Percentiles rank a stretch among this genome's conserved stretches.
These are phyloP conservation scores for Nyctibius bracteatus DNA, from an alignment of 2,113 vertebrate genomes.

Conservation along the genomic window DNA sequence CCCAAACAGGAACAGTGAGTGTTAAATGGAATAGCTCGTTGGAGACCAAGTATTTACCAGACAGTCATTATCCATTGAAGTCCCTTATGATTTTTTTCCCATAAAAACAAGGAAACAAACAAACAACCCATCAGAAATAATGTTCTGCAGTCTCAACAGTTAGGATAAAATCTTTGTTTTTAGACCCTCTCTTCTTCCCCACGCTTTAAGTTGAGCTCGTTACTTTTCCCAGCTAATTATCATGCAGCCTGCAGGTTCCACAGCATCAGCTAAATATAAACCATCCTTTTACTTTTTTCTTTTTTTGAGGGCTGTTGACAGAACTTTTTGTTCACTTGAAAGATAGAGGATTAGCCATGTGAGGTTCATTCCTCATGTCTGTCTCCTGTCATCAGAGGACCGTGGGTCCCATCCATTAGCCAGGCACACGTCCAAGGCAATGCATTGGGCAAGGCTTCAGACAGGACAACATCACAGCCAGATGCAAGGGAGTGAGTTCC, in stretches of 20 bases:
- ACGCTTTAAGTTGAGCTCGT: neutral
- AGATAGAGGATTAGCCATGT: constrained; percentile 48
- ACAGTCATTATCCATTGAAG: neutral
- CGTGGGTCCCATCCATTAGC: neutral
- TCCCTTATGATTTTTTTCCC: neutral
- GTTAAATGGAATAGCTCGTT: neutral
- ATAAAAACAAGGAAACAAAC: constrained; percentile 9
- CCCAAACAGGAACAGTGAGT: neutral
- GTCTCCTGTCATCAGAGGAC: neutral
- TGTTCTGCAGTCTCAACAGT: constrained; percentile 12
- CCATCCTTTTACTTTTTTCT: constrained; percentile 32
- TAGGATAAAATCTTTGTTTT: neutral
- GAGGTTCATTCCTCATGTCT: constrained; percentile 30
- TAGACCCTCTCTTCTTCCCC: neutral
- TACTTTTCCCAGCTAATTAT: constrained; percentile 42
- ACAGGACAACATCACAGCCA: neutral
- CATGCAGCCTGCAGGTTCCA: constrained; percentile 29
- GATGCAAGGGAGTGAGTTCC: neutral
- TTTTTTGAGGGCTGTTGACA: constrained; percentile 52
- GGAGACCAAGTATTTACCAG: neutral
- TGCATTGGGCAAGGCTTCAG: neutral
- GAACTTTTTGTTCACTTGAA: constrained; percentile 59
- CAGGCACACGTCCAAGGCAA: neutral
- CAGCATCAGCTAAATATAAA: constrained; percentile 61
- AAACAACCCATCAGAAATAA: neutral